Evolutionary conservation across 2,797 vertebrate genomes (phyloP), one percentile per base, ranked within the genome.

Genomic region (Pelobates cultripes): DNA sequence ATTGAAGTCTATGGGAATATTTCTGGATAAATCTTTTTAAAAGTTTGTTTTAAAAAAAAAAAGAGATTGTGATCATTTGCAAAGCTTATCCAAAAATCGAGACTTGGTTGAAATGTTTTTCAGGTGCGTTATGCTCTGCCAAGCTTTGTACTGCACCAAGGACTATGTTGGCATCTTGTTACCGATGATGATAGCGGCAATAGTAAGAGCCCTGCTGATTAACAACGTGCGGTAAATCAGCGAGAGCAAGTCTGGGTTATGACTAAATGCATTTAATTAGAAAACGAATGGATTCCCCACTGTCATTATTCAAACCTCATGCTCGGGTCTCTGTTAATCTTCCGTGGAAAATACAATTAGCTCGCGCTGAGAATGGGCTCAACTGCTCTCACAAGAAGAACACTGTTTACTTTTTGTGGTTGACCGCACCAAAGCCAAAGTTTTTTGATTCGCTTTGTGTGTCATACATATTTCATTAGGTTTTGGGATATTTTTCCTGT

Each of bases 301-400:
- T 4, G 2, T 4, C 3, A 5, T 64, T 17, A 64, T 64, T 64
- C n/a, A 64, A 64, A 64, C n/a, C 44, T 47, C 17, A 1, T 51
- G 70, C 44, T 71, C 43, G 8, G 45, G 4, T 71, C 44, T 51
- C n/a, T 17, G 7, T 10, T 71, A 71, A 71, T 51, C 44, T 51
- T 71, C 45, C 45, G 45, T 7, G 70, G 44, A 71, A 47, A 47
- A 71, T 51, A 51, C 70, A 53, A 71, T 47, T 71, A 47, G 45
- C 44, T 6, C 7, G 5, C 7, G 42, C 45, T 14, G 0, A 71
- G 45, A 71, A 40, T 3, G 2, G 9, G 70, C 44, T 71, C 9
- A 13, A 44, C n/a, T 12, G 70, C n/a, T 7, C 43, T 47, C n/a
- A 71, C 44, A 71, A 71, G 70, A 53, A 51, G 70, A 53, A n/a